A percentile compares a stretch with the other conserved stretches of the same genome.
Conservation (phyloP, 2,888 invertebrate species). For the Drosophila paucipuncta region DNA sequence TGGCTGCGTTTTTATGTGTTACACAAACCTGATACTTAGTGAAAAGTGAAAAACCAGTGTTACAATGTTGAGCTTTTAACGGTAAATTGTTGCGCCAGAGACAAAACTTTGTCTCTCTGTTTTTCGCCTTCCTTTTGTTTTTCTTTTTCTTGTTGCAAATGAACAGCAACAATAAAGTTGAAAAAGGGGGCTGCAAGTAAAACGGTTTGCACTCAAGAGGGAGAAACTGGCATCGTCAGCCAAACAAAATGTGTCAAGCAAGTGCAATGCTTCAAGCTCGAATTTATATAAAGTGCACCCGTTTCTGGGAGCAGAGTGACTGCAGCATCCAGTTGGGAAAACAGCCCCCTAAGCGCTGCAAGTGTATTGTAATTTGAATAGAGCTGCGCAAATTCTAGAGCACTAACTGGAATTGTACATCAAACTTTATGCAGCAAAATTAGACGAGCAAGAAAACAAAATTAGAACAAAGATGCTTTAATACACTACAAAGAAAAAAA, state of each 20-base stretch:
- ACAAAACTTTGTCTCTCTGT: conserved; percentile 52
- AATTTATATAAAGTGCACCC: conserved; percentile 74
- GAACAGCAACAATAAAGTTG: conserved; percentile 66
- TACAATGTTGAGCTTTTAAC: conserved; percentile 76
- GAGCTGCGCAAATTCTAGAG: conserved; percentile 39
- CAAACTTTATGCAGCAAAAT: conserved; percentile 22
- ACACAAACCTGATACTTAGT: conserved; percentile 75
- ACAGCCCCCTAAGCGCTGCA: conserved; percentile 23
- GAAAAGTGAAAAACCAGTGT: conserved; percentile 78
- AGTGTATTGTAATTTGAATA: conserved; percentile 61
- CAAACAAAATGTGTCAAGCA: conserved; percentile 76
- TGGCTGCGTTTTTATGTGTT: conserved; percentile 62
- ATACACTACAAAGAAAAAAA: not conserved
- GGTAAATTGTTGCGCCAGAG: conserved; percentile 74
- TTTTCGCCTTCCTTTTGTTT: not conserved
- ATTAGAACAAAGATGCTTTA: not conserved
- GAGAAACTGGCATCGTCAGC: conserved; percentile 30
- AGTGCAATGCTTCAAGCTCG: conserved; percentile 72
- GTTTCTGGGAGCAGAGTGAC: conserved; percentile 31
- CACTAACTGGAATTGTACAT: conserved; percentile 38
- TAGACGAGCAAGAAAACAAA: not conserved
- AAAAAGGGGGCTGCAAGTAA: conserved; percentile 22
- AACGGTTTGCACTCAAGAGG: conserved; percentile 17
- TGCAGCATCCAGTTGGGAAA: not conserved
- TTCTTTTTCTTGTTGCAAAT: conserved; percentile 47